Percentiles rank a stretch among this genome's conserved stretches.
Conservation (phyloP, 1,140 invertebrate species). For the Papilio polytes region DNA sequence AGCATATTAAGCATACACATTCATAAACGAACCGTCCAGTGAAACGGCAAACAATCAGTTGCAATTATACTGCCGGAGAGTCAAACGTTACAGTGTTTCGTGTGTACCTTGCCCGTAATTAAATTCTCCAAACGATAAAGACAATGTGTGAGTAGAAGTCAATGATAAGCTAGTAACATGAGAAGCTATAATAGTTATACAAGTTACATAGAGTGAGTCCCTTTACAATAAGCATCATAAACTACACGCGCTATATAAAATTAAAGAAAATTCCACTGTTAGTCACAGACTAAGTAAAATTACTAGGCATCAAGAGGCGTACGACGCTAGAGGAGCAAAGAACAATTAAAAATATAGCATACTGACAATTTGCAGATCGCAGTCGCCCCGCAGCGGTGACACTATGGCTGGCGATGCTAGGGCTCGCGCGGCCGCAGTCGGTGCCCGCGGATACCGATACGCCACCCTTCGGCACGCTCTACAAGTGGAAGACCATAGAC, state of each 20-base stretch:
- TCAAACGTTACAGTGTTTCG: not conserved
- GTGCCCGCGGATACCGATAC: conserved; percentile 67
- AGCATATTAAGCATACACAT: conserved; percentile 16
- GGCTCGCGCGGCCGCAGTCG: conserved; percentile 56
- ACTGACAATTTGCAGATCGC: conserved; percentile 54
- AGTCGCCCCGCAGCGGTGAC: conserved; percentile 54
- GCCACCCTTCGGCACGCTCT: conserved; percentile 74
- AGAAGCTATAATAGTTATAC: not conserved
- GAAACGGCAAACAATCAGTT: conserved; percentile 29
- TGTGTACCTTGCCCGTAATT: not conserved
- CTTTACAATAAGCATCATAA: not conserved
- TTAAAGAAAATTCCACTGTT: not conserved
- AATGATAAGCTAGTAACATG: not conserved
- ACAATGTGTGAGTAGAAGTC: conserved; percentile 21
- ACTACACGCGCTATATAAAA: no score
- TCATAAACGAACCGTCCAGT: conserved; percentile 2
- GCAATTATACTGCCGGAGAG: not conserved
- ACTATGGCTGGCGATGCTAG: conserved; percentile 72
- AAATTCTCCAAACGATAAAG: not conserved
- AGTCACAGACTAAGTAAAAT: no score
- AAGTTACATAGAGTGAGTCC: not conserved
- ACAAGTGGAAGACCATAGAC: conserved; percentile 79
- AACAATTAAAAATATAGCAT: conserved; percentile 14
- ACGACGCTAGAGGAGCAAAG: conserved; percentile 33
- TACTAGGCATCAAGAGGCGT: not conserved